Base-by-base conservation (phyloP, 92 coral and sea anemone species). In the Siderastrea siderea region DNA sequence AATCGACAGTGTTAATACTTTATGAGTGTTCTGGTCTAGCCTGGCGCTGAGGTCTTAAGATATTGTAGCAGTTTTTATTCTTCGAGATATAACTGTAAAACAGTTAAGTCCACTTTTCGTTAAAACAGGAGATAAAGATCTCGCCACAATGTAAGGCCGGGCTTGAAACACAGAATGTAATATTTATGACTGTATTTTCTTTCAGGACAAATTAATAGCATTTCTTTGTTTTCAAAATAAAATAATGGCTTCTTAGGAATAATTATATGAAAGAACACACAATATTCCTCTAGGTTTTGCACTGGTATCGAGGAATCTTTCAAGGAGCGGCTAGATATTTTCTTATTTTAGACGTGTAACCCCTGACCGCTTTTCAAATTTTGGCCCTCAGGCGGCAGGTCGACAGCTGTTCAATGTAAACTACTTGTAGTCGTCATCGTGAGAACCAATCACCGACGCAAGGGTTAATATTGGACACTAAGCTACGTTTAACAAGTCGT, bases 401-500 rank as follows among this genome's bases (percentile, higher is more conserved):
- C 5, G 19, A 12, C 75, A 67, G 75, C 75, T 80, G 84, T 14
- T 66, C 16, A 16, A 13, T 17, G 84, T n/a, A n/a, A 66, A 67
- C 45, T 26, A 80, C 44, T 53, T 54, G 44, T 9, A 43, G 14
- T 9, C 5, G 75, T 15, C 75, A 14, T 68, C 45, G 7, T 14
- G 5, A 50, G 12, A 67, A 15, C 75, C 66, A 80, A 80, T 66
- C 74, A 52, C 57, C 6, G 49, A 13, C 51, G n/a, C 50, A 54
- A 54, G 3, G 63, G 50, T 12, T 11, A 55, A 7, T 61, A 14
- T 15, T 6, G 17, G 26, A 61, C 66, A 3, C 66, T 61, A 14
- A 13, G 6, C 16, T 61, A 3, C 38, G n/a, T 61, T 61, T 16
- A 61, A 14, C 17, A 6, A 14, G 15, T 61, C 3, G 15, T 14